Conservation (phyloP, 2,797 vertebrate species). For the Odontamblyopus lacepedii region DNA sequence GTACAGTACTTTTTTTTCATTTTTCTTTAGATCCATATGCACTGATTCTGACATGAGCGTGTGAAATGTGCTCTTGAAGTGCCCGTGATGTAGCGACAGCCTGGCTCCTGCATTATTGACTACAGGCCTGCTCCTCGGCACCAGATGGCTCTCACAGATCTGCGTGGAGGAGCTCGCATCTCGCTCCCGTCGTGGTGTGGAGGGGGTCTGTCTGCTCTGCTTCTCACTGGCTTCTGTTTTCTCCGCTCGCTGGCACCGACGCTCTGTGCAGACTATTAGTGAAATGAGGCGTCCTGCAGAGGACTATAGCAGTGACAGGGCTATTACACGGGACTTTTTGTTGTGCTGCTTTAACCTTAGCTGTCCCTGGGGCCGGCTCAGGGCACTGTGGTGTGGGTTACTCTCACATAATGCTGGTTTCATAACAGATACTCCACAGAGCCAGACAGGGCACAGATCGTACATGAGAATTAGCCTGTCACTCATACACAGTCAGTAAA, state of each 20-base stretch:
- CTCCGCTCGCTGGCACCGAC: constrained; percentile 50
- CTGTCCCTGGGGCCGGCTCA: constrained; percentile 62
- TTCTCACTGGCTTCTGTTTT: constrained; percentile 60
- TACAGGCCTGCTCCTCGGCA: constrained; percentile 52
- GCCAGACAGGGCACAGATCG: constrained; percentile 10
- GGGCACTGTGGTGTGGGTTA: constrained; percentile 64
- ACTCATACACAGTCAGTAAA: constrained; percentile 12
- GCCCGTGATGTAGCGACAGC: constrained; percentile 50
- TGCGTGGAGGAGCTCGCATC: constrained; percentile 67
- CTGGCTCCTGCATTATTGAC: constrained; percentile 69
- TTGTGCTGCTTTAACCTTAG: constrained; percentile 64
- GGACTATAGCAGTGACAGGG: constrained; percentile 64
- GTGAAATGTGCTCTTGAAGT: constrained; percentile 16
- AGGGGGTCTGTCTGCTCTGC: constrained; percentile 57
- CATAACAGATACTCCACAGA: constrained; percentile 39
- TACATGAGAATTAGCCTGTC: constrained; percentile 15
- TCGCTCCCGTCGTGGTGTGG: constrained; percentile 44
- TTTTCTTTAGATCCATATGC: background rate
- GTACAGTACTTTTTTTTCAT: no score
- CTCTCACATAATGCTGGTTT: constrained; percentile 47
- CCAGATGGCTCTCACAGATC: constrained; percentile 74
- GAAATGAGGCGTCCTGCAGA: constrained; percentile 71
- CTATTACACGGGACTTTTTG: constrained; percentile 71
- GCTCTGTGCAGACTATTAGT: constrained; percentile 65
- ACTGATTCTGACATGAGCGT: constrained; percentile 19